Percentiles rank a stretch among this genome's conserved stretches.
phyloP scores from a whole-genome alignment of 2,888 invertebrate genomes.

The Toxonevra muliebris region DNA sequence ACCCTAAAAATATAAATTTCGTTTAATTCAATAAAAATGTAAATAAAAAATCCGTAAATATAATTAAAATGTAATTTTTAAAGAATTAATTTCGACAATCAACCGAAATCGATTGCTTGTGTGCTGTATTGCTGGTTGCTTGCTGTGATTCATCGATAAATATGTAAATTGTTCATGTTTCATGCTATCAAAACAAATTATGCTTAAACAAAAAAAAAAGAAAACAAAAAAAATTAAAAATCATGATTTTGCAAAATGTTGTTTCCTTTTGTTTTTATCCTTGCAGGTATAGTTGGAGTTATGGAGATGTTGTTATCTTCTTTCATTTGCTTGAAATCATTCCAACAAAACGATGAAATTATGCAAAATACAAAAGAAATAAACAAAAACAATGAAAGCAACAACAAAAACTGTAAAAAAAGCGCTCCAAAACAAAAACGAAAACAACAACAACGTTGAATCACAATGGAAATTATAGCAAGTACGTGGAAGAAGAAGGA shows the following conservation, averaged over 20 bases:
- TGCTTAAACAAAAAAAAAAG: constrained; percentile 41
- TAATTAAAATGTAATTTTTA: no score
- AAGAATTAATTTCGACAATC: no score
- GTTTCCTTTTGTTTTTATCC: background rate
- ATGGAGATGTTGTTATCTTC: background rate
- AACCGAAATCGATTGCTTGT: no score
- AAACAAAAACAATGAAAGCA: background rate
- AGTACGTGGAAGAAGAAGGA: background rate
- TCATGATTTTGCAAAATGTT: constrained; percentile 7
- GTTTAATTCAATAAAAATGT: no score
- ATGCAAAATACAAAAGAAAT: constrained; percentile 20
- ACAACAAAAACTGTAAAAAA: constrained; percentile 3
- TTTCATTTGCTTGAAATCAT: constrained; percentile 2
- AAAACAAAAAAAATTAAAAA: constrained; percentile 10
- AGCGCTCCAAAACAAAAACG: background rate
- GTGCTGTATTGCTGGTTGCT: no score
- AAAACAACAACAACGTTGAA: constrained; percentile 2
- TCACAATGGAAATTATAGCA: constrained; percentile 16
- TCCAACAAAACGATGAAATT: constrained; percentile 19
- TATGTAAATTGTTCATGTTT: constrained; percentile 51
- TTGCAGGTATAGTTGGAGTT: background rate
- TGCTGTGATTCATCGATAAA: constrained; percentile 43
- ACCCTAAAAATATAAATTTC: no score
- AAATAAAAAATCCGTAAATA: no score
- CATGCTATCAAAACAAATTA: constrained; percentile 16